phyloP scores from a whole-genome alignment of 2,888 invertebrate species.

The Mystacides longicornis region DNA sequence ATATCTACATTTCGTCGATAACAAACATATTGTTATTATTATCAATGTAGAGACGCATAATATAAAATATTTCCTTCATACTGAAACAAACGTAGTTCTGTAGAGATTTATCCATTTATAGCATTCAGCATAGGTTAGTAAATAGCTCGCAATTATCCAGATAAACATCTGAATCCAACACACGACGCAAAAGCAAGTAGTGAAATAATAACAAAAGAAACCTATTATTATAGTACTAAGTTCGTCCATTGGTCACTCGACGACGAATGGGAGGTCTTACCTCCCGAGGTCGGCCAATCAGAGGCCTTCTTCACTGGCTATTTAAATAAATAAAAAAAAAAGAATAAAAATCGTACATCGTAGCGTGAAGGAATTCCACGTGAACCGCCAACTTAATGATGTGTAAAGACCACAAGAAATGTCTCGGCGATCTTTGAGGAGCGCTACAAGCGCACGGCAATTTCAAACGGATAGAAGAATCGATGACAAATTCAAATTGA shows the following conservation, averaged over 20 bases:
- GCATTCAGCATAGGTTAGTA: no score
- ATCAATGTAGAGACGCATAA: no score
- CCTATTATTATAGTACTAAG: not conserved
- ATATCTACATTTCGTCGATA: no score
- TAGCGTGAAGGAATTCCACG: conserved; percentile 17
- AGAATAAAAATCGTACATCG: not conserved
- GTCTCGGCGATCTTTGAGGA: not conserved
- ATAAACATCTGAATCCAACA: no score
- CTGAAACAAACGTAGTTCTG: no score
- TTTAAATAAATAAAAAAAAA: no score
- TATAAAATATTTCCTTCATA: no score
- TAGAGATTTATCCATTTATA: no score
- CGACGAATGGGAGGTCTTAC: conserved; percentile 10
- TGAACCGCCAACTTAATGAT: conserved; percentile 8
- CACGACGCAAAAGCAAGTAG: no score
- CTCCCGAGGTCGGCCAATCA: conserved; percentile 17
- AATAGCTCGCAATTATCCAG: no score
- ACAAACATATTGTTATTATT: no score
- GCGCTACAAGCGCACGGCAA: not conserved
- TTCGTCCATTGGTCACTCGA: conserved; percentile 17
- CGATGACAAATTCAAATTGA: not conserved
- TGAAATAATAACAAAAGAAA: not conserved
- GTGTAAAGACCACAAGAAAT: not conserved
- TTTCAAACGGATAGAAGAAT: not conserved
- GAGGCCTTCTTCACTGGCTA: not conserved